Conservation (phyloP, 1,140 invertebrate genomes). For the Cydia amplana region DNA sequence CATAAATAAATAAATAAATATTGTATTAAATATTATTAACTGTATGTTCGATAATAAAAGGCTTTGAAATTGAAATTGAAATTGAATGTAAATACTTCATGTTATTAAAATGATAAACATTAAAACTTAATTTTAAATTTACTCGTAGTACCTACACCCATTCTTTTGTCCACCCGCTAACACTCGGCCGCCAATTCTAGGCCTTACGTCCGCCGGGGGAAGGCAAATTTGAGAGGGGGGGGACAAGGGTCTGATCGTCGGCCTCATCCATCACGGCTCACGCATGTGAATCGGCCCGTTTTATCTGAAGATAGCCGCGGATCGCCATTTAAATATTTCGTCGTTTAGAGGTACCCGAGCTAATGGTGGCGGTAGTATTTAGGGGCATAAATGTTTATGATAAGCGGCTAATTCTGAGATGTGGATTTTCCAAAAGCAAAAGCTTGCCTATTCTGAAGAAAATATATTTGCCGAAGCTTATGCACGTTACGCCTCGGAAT, state of each 20-base stretch:
- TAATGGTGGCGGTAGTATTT: conserved; percentile 41
- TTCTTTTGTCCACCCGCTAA: conserved; percentile 12
- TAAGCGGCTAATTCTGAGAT: conserved; percentile 7
- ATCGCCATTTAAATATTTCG: conserved; percentile 77
- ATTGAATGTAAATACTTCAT: no score
- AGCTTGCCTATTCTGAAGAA: neutral
- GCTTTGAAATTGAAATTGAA: no score
- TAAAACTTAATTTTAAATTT: no score
- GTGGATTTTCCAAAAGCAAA: neutral
- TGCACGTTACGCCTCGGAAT: no score
- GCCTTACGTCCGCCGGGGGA: conserved; percentile 54
- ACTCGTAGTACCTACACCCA: neutral
- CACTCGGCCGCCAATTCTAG: conserved; percentile 23
- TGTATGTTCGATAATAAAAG: no score
- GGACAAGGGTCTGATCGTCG: conserved; percentile 74
- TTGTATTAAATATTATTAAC: no score
- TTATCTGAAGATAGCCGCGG: conserved; percentile 75
- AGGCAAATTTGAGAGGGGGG: conserved; percentile 68
- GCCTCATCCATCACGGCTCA: conserved; percentile 77
- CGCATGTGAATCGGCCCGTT: conserved; percentile 77
- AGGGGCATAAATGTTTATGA: conserved; percentile 20
- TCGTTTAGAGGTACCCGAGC: conserved; percentile 57
- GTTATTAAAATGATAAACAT: no score
- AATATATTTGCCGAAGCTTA: no score
- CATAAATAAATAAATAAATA: no score